Conservation (phyloP, 1,140 invertebrate species). For the Brachionus manjavacas region DNA sequence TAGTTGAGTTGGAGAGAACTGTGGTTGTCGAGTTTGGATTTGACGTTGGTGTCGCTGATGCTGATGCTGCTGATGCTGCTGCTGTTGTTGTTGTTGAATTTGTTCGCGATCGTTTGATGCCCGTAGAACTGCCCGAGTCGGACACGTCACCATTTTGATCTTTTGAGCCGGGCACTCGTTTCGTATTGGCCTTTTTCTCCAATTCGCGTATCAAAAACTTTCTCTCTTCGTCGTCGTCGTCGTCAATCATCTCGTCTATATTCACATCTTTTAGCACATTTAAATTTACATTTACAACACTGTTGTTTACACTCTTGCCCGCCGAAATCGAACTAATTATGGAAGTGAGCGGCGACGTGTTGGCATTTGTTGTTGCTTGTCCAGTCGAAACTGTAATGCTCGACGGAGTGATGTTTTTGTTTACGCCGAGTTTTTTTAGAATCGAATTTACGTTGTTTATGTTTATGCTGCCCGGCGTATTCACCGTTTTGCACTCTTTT, state of each 20-base stretch:
- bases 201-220: conserved; percentile 33
- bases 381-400: not conserved
- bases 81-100: not conserved
- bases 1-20: not conserved
- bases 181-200: conserved; percentile 21
- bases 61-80: too few species aligned
- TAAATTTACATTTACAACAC: conserved; percentile 37
- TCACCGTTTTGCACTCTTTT: not conserved
- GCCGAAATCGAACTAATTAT: conserved; percentile 5
- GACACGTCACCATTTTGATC: not conserved
- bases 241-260: conserved; percentile 39
- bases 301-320: conserved; percentile 23
- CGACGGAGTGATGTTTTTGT: not conserved
- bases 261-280: conserved; percentile 41
- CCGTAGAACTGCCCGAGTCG: not conserved
- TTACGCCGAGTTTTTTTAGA: conserved; percentile 23
- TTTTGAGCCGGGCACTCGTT: not conserved
- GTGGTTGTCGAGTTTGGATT: not conserved
- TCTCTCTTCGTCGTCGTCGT: conserved; percentile 36
- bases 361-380: not conserved
- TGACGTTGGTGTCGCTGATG: too few species aligned
- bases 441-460: conserved; percentile 33
- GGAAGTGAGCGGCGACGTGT: not conserved
- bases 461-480: not conserved
- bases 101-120: conserved; percentile 14